phyloP scores from a whole-genome alignment of 2,797 vertebrate species.

The Halcyon badia region DNA sequence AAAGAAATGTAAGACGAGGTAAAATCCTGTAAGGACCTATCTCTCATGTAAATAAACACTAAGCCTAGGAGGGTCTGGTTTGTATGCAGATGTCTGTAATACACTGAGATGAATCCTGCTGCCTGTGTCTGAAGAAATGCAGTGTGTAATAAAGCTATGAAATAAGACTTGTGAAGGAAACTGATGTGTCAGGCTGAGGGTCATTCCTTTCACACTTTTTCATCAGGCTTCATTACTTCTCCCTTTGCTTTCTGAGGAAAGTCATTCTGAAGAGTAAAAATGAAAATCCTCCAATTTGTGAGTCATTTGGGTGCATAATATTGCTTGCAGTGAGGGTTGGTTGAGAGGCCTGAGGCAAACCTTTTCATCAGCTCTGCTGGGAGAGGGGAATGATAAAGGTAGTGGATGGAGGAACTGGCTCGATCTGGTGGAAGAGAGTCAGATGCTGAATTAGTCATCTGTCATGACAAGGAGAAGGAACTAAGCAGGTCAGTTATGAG shows the following conservation, averaged over 20 bases:
- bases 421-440: background rate
- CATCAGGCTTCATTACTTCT: background rate
- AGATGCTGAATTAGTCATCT: background rate
- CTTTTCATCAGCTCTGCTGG: slow-evolving; percentile 18
- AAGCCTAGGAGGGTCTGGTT: background rate
- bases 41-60: background rate
- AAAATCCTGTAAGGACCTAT: background rate
- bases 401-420: background rate
- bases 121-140: background rate
- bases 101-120: background rate
- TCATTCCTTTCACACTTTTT: background rate
- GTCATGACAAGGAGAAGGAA: background rate
- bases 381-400: background rate
- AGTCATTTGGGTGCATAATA: background rate
- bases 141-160: background rate
- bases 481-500: background rate
- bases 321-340: background rate
- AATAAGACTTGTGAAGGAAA: background rate
- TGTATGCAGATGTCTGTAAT: background rate
- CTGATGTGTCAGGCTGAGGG: background rate
- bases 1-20: background rate
- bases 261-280: background rate
- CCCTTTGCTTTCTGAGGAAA: background rate
- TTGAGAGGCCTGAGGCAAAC: slow-evolving; percentile 5
- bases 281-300: background rate